Base-by-base conservation (phyloP, 2,797 vertebrate genomes). In the Microchirus variegatus region DNA sequence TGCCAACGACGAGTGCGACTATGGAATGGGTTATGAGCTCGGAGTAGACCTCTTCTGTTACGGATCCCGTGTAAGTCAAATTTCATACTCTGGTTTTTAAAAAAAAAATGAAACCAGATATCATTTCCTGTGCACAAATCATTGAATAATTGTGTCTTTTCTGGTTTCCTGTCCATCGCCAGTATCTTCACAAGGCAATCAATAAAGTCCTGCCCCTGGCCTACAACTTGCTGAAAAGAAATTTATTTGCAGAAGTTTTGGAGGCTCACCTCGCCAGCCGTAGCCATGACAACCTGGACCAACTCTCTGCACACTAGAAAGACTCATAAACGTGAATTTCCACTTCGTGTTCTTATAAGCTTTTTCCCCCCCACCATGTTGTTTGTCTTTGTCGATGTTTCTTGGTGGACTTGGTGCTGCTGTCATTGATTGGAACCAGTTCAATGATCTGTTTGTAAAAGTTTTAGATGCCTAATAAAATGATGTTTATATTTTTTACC, bases 1-100 rank as follows among this genome's bases (percentile, higher is more conserved):
- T 82, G 97, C 97, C 35, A 99, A 99, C 6, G 97, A 99, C 17
- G 98, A 99, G 67, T 99, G 97, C 48, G 98, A 99, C 71, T 99
- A 99, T 0, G 97, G 97, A 62, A 99, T 99, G 98, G 97, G 96
- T 1, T 97, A 96, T 0, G 98, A 99, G 59, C 85, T 99, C 44
- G 98, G 97, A 31, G 89, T 96, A 52, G 96, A 99, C 85, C 95
- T 99, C 43, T 99, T 99, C 83, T 97, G 95, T 85, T 95, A 94
- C 0, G 98, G 98, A 40, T 99, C 97, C 9, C 96, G 95, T 10
- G 97, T 99, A 83, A 97, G 14, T 15, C 31, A 31, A 6, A 31
- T 31, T 31, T 31, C 31, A 31, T 31, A 5, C 1, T 31, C 31
- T 31, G 5, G 31, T 22, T 22, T 22, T 22, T 22, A 22, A n/a